Percentiles rank a stretch among this genome's conserved stretches.
These are phyloP conservation scores for Sebastes baramenuke DNA, from an alignment of 2,797 vertebrate genomes.

Conservation along the genomic window DNA sequence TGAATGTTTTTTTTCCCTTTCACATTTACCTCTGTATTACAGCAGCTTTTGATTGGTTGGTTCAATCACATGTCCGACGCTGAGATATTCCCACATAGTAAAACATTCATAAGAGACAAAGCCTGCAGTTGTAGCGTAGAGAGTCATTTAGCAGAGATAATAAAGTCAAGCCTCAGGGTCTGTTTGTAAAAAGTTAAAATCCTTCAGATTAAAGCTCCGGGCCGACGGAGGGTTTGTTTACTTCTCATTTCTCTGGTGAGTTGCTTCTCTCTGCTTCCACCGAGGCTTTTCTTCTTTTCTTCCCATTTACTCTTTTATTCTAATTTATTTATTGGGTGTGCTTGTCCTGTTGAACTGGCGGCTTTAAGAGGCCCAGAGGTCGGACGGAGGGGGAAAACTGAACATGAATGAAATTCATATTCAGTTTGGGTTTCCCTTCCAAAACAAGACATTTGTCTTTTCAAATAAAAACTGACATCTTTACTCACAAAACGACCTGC, in stretches of 20 bases:
- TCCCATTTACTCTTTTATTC: background rate
- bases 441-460: constrained; percentile 3
- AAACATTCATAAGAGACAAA: background rate
- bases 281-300: background rate
- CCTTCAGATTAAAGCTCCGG: background rate
- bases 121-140: background rate
- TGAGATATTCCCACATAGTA: background rate
- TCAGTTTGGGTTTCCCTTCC: background rate
- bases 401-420: background rate
- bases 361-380: background rate
- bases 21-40: background rate
- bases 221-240: background rate
- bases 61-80: background rate
- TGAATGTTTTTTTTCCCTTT: background rate
- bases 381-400: background rate
- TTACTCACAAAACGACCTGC: background rate
- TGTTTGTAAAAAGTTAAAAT: background rate
- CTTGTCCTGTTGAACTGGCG: background rate
- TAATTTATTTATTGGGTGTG: background rate
- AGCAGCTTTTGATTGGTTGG: background rate
- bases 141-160: constrained; percentile 1
- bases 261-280: background rate
- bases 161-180: background rate
- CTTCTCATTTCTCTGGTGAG: background rate
- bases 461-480: constrained; percentile 1